Conservation (phyloP, 2,888 invertebrate species). For the Cephus pygmeus region DNA sequence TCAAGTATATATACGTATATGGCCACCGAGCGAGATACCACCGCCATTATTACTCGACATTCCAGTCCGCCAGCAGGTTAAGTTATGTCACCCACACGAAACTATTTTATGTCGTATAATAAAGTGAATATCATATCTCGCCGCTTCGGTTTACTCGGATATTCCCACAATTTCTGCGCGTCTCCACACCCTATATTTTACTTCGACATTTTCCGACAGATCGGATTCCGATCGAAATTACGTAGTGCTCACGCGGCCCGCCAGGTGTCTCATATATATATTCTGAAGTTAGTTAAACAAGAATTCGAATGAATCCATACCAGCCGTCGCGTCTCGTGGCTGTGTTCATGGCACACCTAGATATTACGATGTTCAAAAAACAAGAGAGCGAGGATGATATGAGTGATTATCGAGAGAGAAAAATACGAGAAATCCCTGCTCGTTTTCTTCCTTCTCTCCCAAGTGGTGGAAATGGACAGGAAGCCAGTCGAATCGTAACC, state of each 20-base stretch:
- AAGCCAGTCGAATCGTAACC: not conserved
- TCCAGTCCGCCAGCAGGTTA: not conserved
- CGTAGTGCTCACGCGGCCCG: not conserved
- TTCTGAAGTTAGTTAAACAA: not conserved
- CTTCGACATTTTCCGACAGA: not conserved
- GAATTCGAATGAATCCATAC: not conserved
- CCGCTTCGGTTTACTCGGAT: not conserved
- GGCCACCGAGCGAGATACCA: not conserved
- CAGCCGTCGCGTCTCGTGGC: not conserved
- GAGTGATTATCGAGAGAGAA: not conserved
- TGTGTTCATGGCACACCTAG: not conserved
- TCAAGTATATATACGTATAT: not conserved
- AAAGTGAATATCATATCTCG: not conserved
- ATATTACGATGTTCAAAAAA: not conserved
- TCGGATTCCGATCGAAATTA: not conserved
- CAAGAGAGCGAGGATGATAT: not conserved
- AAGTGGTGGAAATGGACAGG: not conserved
- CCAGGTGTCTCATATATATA: not conserved
- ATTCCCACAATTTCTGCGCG: not conserved
- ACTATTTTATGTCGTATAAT: not conserved
- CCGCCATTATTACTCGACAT: not conserved
- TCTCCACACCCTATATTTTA: not conserved
- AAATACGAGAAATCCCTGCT: not conserved
- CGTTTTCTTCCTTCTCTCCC: not conserved
- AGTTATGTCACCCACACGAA: not conserved